Base-by-base conservation (phyloP, 2,888 invertebrate species). In the Meta bourneti region DNA sequence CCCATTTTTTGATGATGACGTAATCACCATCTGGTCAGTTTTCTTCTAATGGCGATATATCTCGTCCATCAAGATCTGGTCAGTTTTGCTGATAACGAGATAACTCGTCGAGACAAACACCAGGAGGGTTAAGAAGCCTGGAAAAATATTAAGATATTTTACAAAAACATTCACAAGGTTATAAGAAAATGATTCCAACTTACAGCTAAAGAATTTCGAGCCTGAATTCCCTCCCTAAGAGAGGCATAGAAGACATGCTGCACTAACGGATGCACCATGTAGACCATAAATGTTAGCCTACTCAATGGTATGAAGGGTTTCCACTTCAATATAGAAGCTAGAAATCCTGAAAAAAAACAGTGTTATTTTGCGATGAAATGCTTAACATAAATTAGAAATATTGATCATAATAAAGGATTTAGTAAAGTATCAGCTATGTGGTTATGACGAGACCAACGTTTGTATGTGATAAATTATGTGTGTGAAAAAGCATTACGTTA, bases 201-300 rank as follows among this genome's bases (percentile, higher is more conserved):
- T 89, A 92, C 91, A 1, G 91, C 91, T 70, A 89, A 79, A 70
- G 72, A 54, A 71, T 92, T 92, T 74, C 71, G 84, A 0, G 91
- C 91, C 89, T 92, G 91, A 80, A 92, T 89, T 49, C 91, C 84
- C 69, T 92, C 91, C 52, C 91, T 72, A 4, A 92, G 83, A 13
- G 83, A 84, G 19, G 84, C 70, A 8, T 92, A 89, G 20, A 92
- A 85, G 8, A 89, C 81, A n/a, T 92, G 79, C 8, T 92, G 91
- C 7, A 92, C 51, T 11, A 92, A 19, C 0, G 91, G 91, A 70
- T 92, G 91, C 4, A 92, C 75, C 91, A 92, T 92, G 54, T 92
- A 92, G 0, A 85, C 89, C 77, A 89, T 75, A 16, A 92, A 92
- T n/a, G 91, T 92, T 7, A 92, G 70, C 48, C 91, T 49, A 19